Evolutionary conservation across 2,888 invertebrate species (phyloP).

Genomic region (Slavum lentiscoides): DNA sequence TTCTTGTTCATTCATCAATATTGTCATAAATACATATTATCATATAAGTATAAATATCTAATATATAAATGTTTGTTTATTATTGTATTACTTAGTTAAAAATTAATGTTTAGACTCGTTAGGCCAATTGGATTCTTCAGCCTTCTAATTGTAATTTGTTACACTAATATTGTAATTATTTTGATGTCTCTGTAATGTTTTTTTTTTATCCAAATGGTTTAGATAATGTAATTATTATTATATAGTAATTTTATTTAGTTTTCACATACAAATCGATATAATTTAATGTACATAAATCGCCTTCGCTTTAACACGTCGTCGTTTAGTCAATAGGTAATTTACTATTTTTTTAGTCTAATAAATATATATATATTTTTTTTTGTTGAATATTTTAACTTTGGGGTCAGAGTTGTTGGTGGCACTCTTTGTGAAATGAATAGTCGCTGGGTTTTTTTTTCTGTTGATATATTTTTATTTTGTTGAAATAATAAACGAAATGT

Average conservation of each 20-base stretch:
- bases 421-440: slow-evolving; percentile 32
- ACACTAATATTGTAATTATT: not conserved
- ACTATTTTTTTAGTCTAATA: slow-evolving; percentile 37
- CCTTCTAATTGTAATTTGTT: slow-evolving; percentile 10
- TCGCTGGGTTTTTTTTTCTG: slow-evolving; percentile 24
- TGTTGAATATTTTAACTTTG: slow-evolving; percentile 29
- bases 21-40: not conserved
- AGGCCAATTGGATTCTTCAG: not conserved
- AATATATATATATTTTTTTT: slow-evolving; percentile 32
- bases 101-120: not conserved
- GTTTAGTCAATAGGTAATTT: slow-evolving; percentile 45
- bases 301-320: slow-evolving; percentile 11
- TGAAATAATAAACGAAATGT: slow-evolving; percentile 28
- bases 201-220: not conserved
- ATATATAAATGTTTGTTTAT: not conserved
- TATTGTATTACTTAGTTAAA: slow-evolving; percentile 8
- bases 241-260: slow-evolving; percentile 24
- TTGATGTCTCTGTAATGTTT: not conserved
- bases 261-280: slow-evolving; percentile 24
- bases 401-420: slow-evolving; percentile 45
- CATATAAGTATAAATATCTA: not conserved
- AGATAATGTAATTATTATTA: not conserved
- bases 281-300: slow-evolving; percentile 1
- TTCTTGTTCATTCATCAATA: not conserved
- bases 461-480: slow-evolving; percentile 49